Base-by-base conservation (phyloP, 2,888 invertebrate genomes). In the Lepidocyrtinus sp. region DNA sequence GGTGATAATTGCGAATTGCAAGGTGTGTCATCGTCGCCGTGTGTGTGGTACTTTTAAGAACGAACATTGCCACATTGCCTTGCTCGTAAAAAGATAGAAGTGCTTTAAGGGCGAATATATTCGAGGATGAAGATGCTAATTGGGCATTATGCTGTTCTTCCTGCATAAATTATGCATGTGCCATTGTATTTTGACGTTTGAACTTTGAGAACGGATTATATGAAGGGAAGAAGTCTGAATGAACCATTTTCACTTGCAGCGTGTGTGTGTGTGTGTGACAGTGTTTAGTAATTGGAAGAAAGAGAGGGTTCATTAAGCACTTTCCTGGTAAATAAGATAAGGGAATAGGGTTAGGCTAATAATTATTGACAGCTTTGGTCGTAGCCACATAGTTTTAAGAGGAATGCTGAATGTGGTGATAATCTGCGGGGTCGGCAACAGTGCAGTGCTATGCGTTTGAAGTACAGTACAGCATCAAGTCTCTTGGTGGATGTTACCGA, bases 111-210 rank as follows among this genome's bases (percentile, higher is more conserved):
- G 55, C 9, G 9, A 55, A 15, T 15, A 3, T 55, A n/a, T n/a
- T 5, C 17, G 55, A 55, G 9, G 55, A n/a, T 17, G 7, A 2
- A 55, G 7, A n/a, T 55, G 55, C 55, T 55, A 55, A 55, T 55
- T 55, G 55, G 55, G 55, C 17, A 55, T 55, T 55, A 55, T 55
- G 55, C 55, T 55, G 9, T 55, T n/a, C 55, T 55, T 55, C 55
- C 55, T 55, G 17, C 55, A 55, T 55, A 55, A 55, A 15, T 55
- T 55, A 55, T 55, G 55, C 55, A 55, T 55, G 55, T 55, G 55
- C 55, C 17, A n/a, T 55, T 5, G 55, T n/a, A 55, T n/a, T 3
- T 17, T 3, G 15, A n/a, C 12, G 36, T 12, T 36, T 36, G 36
- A 36, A 36, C 5, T 36, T 36, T 36, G 36, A 36, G 36, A 36